phyloP scores from a whole-genome alignment of 2,888 invertebrate genomes.

The Tigriopus californicus region DNA sequence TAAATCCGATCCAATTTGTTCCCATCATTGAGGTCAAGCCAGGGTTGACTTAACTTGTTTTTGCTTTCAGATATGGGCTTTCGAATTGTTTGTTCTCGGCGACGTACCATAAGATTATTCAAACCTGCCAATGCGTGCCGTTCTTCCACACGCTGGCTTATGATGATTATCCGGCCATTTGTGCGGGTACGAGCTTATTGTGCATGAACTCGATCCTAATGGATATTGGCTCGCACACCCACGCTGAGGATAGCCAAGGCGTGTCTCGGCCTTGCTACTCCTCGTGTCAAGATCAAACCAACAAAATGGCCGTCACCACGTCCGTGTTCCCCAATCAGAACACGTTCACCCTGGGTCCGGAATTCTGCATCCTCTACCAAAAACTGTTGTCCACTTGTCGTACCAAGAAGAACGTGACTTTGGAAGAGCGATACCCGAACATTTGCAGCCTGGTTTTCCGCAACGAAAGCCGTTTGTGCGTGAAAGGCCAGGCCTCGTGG shows the following conservation, averaged over 20 bases:
- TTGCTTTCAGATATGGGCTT: neutral
- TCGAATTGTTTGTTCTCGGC: neutral
- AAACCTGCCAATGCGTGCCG: constrained; percentile 1
- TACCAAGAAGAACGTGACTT: constrained; percentile 3
- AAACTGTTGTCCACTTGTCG: constrained; percentile 1
- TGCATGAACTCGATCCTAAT: constrained; percentile 6
- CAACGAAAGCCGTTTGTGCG: no score
- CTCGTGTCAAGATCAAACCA: constrained; percentile 1
- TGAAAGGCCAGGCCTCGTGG: no score
- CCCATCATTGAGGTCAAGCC: no score
- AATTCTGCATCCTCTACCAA: neutral
- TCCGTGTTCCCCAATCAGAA: constrained; percentile 8
- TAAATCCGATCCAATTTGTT: no score
- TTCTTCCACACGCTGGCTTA: constrained; percentile 9
- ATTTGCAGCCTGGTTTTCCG: neutral
- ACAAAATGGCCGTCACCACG: constrained; percentile 7
- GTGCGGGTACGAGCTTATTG: neutral
- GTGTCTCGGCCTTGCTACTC: neutral
- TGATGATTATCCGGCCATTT: constrained; percentile 1
- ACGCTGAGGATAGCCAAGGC: neutral
- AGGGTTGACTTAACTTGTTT: neutral
- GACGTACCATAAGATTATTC: neutral
- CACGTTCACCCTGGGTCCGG: constrained; percentile 3
- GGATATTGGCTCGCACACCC: constrained; percentile 10
- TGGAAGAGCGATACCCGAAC: neutral